Conservation (phyloP, 2,113 vertebrate genomes). For the Nicator chloris region DNA sequence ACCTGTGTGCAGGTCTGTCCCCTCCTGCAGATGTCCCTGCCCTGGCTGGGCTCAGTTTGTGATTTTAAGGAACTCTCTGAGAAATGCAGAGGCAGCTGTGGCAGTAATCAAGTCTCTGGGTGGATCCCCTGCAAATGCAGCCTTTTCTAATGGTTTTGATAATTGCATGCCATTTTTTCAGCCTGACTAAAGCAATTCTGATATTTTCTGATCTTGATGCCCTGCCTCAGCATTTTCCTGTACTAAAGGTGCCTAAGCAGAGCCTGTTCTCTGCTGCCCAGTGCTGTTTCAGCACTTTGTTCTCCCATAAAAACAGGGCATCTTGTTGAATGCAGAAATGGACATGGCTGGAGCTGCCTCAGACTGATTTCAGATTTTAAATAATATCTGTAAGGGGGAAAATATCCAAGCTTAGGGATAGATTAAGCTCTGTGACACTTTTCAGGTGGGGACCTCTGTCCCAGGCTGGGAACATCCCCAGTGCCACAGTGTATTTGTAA, state of each 20-base stretch:
- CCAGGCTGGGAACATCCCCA: background rate
- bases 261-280: background rate
- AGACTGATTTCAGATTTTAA: background rate
- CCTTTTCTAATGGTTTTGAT: conserved; percentile 12
- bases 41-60: background rate
- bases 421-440: background rate
- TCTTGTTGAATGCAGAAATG: background rate
- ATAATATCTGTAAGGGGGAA: background rate
- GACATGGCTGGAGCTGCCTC: background rate
- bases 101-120: background rate
- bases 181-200: conserved; percentile 1
- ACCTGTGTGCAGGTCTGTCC: background rate
- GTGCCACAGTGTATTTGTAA: background rate
- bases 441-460: background rate
- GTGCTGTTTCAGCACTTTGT: background rate
- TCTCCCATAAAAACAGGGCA: background rate
- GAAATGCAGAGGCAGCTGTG: background rate
- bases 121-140: background rate
- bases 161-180: conserved; percentile 23
- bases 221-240: background rate
- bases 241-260: background rate
- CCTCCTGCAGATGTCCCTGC: conserved; percentile 2
- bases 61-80: background rate
- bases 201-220: background rate
- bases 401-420: background rate